Conservation (phyloP, 1,140 invertebrate genomes). For the Drepana arcuata region DNA sequence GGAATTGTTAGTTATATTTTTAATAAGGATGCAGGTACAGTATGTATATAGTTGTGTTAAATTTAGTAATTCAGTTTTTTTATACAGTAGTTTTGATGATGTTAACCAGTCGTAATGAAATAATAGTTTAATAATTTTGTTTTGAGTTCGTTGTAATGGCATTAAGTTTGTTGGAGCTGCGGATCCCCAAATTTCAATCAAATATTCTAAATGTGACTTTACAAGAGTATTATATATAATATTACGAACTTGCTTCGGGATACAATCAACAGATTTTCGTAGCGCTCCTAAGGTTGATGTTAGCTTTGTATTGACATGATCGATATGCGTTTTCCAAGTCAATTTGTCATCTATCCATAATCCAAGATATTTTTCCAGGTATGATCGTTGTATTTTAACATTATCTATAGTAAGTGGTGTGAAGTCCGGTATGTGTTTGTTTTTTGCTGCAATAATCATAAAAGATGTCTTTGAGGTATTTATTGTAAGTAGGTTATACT, state of each 20-base stretch:
- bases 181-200: slow-evolving; percentile 14
- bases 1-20: too few species aligned
- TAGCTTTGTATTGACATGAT: slow-evolving; percentile 9
- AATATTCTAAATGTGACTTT: slow-evolving; percentile 14
- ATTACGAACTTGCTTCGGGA: slow-evolving; percentile 8
- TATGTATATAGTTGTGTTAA: background rate
- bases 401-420: too few species aligned
- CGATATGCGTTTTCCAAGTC: slow-evolving; percentile 12
- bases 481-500: slow-evolving; percentile 7
- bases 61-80: background rate
- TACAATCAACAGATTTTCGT: slow-evolving; percentile 8
- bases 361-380: slow-evolving; percentile 18
- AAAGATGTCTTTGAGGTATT: slow-evolving; percentile 11
- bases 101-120: slow-evolving; percentile 8
- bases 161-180: slow-evolving; percentile 11
- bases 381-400: background rate
- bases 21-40: background rate
- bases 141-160: slow-evolving; percentile 11
- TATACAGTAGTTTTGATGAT: background rate
- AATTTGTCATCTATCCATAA: slow-evolving; percentile 13
- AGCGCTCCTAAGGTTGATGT: slow-evolving; percentile 5
- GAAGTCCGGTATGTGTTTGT: slow-evolving; percentile 9
- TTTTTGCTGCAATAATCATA: slow-evolving; percentile 13
- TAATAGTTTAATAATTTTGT: slow-evolving; percentile 16
- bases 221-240: slow-evolving; percentile 15